Conservation (phyloP, 2,113 vertebrate genomes). For the Mungos mungo region DNA sequence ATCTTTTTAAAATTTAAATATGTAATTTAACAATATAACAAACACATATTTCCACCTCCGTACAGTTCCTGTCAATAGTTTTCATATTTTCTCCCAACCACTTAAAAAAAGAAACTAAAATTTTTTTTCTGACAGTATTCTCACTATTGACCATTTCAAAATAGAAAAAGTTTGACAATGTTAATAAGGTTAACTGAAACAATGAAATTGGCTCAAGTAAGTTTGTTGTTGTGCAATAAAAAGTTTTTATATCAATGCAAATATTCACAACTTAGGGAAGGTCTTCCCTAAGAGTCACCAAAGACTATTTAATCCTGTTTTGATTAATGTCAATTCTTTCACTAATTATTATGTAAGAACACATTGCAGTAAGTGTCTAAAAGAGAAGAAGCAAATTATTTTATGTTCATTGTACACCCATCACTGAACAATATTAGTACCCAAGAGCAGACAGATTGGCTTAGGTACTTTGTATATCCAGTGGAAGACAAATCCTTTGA, state of each 20-base stretch:
- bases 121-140: background rate
- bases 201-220: background rate
- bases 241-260: background rate
- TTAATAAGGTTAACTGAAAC: background rate
- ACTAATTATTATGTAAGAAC: background rate
- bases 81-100: constrained; percentile 9
- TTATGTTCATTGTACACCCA: background rate
- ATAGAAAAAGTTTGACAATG: background rate
- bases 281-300: background rate
- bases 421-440: background rate
- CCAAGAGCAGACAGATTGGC: background rate
- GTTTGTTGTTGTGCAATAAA: background rate
- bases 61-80: background rate
- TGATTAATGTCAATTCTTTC: background rate
- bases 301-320: constrained; percentile 6
- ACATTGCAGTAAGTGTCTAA: background rate
- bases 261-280: background rate
- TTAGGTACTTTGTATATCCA: background rate
- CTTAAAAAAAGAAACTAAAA: background rate
- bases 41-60: background rate
- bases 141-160: background rate
- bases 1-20: background rate
- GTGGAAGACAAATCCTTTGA: background rate
- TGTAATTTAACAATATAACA: background rate
- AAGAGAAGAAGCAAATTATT: background rate